Percentiles rank a stretch among this genome's conserved stretches.
Conservation (phyloP, 1,140 invertebrate species). For the Neodiprion virginianus region DNA sequence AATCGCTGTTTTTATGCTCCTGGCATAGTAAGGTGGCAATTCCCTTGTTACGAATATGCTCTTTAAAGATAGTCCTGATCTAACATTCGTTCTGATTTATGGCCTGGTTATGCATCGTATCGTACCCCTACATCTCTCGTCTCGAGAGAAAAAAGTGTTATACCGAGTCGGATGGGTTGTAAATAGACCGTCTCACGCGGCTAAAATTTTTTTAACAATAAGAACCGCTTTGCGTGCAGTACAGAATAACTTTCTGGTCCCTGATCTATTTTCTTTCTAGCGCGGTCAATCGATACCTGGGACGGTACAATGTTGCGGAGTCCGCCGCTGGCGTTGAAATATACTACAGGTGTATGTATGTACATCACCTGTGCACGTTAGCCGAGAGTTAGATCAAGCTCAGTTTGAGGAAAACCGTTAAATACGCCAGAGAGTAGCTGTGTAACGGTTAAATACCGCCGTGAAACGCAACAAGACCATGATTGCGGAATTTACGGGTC, state of each 20-base stretch:
- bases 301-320: not conserved
- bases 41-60: no score
- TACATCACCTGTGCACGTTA: not conserved
- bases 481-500: no score
- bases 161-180: no score
- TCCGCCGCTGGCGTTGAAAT: not conserved
- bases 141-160: no score
- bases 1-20: no score
- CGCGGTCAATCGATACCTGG: conserved; percentile 34
- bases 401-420: not conserved
- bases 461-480: not conserved
- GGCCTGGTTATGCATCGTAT: no score
- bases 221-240: conserved; percentile 3
- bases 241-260: conserved; percentile 8
- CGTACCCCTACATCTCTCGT: no score
- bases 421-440: not conserved
- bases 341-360: not conserved
- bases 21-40: no score
- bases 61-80: no score
- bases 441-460: not conserved
- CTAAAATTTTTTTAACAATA: no score
- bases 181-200: no score
- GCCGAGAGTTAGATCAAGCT: not conserved
- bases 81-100: no score
- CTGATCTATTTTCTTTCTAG: conserved; percentile 39